phyloP scores from a whole-genome alignment of 2,888 invertebrate species.

The Odontomyia ornata region DNA sequence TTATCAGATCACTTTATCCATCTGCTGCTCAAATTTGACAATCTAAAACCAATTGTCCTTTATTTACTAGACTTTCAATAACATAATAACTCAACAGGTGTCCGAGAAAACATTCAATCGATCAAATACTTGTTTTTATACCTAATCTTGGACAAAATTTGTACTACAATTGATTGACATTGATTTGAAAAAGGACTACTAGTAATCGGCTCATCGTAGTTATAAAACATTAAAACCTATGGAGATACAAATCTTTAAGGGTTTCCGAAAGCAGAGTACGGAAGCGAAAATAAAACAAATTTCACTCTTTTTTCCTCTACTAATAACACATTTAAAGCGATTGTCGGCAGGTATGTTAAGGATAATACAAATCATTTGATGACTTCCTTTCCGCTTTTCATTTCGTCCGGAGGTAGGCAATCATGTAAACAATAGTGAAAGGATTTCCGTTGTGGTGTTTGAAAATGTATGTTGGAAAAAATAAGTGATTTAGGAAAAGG shows the following conservation, averaged over 20 bases:
- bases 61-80: neutral
- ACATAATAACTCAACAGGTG: slow-evolving; percentile 38
- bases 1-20: neutral
- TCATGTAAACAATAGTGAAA: slow-evolving; percentile 26
- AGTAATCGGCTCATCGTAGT: neutral
- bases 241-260: too few relatives aligned
- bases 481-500: neutral
- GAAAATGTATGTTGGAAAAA: neutral
- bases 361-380: slow-evolving; percentile 36
- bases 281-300: neutral
- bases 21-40: slow-evolving; percentile 29
- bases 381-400: slow-evolving; percentile 36
- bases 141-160: neutral
- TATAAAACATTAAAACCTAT: too few relatives aligned
- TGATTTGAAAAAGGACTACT: slow-evolving; percentile 33
- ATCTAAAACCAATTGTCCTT: slow-evolving; percentile 35
- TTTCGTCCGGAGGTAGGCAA: neutral
- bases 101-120: slow-evolving; percentile 41
- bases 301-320: neutral
- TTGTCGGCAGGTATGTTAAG: slow-evolving; percentile 12
- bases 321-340: neutral
- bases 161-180: slow-evolving; percentile 27
- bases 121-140: neutral
- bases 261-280: neutral
- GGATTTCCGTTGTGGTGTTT: slow-evolving; percentile 33